Conservation (phyloP, 2,113 vertebrate species). For the Platysteira castanea region DNA sequence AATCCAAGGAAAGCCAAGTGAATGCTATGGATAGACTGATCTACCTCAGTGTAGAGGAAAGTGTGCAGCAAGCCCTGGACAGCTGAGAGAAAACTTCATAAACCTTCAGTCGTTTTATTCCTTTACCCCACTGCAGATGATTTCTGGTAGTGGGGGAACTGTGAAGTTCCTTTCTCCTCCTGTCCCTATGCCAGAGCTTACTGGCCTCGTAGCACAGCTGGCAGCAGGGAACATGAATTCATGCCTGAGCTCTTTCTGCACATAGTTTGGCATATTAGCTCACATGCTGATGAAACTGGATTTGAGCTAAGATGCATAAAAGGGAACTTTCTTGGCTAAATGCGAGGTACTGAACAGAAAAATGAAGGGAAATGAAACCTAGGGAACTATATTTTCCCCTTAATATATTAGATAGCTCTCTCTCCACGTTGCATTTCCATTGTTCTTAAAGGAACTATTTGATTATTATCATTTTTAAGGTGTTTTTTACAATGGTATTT, state of each 20-base stretch:
- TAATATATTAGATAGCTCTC: not conserved
- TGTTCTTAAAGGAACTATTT: not conserved
- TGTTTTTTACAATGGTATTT: not conserved
- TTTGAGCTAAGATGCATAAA: not conserved
- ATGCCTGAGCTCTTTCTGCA: conserved; percentile 18
- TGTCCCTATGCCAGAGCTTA: not conserved
- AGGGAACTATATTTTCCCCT: not conserved
- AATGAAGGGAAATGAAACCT: not conserved
- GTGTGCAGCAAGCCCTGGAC: not conserved
- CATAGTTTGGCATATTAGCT: not conserved
- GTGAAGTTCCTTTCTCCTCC: not conserved
- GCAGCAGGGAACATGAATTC: conserved; percentile 2
- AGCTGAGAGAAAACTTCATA: not conserved
- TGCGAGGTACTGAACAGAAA: not conserved
- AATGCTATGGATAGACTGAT: not conserved
- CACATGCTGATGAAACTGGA: not conserved
- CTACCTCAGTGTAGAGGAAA: not conserved
- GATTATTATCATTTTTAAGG: not conserved
- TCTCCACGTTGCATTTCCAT: not conserved
- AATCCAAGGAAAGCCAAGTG: not conserved
- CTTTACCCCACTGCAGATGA: not conserved
- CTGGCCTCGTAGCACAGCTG: not conserved
- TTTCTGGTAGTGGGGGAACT: not conserved
- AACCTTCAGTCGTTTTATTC: not conserved
- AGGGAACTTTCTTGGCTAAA: not conserved